Evolutionary conservation across 1,140 invertebrate genomes (phyloP).

Genomic region (Mamestra configurata): DNA sequence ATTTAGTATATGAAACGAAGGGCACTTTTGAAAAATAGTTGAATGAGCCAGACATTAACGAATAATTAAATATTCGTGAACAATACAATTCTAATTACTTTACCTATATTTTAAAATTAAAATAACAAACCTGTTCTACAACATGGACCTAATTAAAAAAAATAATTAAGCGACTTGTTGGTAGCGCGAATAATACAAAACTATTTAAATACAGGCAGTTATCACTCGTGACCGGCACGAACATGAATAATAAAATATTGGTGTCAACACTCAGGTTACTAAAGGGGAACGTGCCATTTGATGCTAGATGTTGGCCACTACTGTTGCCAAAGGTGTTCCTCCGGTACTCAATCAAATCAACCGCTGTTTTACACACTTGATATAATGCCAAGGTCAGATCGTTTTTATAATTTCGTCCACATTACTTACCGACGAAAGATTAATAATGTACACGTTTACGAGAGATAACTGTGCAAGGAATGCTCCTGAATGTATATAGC

Average conservation of each 20-base stretch:
- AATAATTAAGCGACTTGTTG: background rate
- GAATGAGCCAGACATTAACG: too few relatives aligned
- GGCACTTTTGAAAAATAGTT: too few relatives aligned
- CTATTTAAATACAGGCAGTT: background rate
- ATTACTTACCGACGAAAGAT: conserved; percentile 31
- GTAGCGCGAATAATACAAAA: background rate
- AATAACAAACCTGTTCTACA: conserved; percentile 2
- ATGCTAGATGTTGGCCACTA: conserved; percentile 9
- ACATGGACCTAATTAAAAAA: background rate
- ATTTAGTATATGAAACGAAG: too few relatives aligned
- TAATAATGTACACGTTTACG: conserved; percentile 23
- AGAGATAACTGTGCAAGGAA: background rate
- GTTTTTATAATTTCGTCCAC: conserved; percentile 13
- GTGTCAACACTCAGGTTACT: background rate
- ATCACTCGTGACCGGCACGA: background rate
- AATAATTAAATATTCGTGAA: background rate
- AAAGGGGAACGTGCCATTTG: background rate
- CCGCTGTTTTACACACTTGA: conserved; percentile 47
- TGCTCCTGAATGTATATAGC: background rate
- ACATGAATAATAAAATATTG: background rate
- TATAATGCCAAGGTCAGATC: conserved; percentile 46
- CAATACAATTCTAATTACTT: too few relatives aligned
- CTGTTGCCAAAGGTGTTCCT: conserved; percentile 12
- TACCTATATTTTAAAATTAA: background rate
- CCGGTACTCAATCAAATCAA: conserved; percentile 45